phyloP scores from a whole-genome alignment of 2,797 vertebrate species.

The Emys orbicularis region DNA sequence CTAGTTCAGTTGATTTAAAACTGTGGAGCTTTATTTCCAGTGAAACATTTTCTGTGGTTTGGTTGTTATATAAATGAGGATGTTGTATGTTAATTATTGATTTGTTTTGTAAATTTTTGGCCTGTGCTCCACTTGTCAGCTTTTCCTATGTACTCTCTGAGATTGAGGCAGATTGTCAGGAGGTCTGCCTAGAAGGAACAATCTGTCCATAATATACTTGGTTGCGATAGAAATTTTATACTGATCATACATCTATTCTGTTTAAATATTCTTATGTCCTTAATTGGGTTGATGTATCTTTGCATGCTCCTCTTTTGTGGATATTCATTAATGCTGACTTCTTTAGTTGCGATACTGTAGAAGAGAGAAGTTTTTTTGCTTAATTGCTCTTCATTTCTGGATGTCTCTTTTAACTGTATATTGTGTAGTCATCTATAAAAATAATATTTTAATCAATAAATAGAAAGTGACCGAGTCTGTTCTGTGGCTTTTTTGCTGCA shows the following conservation, averaged over 20 bases:
- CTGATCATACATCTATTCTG: neutral
- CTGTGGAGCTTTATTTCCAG: neutral
- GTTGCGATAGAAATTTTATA: neutral
- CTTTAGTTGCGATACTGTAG: neutral
- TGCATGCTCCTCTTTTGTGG: neutral
- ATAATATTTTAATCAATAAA: neutral
- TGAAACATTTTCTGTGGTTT: neutral
- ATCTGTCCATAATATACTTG: neutral
- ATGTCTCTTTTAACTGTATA: neutral
- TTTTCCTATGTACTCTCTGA: neutral
- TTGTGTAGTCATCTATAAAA: neutral
- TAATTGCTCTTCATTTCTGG: neutral
- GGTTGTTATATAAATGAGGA: neutral
- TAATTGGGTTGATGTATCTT: neutral
- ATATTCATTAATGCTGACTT: neutral
- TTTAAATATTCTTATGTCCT: neutral
- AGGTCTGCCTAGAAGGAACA: neutral
- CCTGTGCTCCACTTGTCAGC: neutral
- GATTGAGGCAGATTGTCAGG: neutral
- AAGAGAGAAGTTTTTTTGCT: neutral
- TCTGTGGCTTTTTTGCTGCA: neutral
- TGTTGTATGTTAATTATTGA: neutral
- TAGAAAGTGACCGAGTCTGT: neutral
- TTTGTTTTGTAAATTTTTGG: conserved; percentile 19
- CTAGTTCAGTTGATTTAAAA: neutral